These are phyloP conservation scores for Micrastur ruficollis DNA, from an alignment of 2,797 vertebrate genomes.

Conservation along the genomic window DNA sequence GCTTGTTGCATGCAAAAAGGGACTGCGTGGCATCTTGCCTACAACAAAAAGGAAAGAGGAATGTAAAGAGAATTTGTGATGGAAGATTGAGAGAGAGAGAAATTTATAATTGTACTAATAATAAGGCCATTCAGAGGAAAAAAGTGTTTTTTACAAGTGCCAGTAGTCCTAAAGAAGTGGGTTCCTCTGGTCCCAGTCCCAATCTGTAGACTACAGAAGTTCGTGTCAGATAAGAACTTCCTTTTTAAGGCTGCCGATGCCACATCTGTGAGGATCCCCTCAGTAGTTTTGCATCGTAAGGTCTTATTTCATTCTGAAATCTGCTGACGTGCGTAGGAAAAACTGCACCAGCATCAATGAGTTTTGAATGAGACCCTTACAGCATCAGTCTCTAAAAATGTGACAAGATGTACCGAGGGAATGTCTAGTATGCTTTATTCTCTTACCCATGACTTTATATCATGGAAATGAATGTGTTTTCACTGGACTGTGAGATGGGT, in stretches of 20 bases:
- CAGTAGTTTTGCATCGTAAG: background rate
- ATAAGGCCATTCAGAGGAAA: background rate
- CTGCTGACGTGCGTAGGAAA: background rate
- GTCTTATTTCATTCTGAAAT: background rate
- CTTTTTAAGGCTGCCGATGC: background rate
- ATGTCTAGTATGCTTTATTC: slow-evolving; percentile 19
- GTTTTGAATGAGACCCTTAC: slow-evolving; percentile 1
- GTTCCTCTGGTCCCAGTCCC: background rate
- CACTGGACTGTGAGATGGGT: background rate
- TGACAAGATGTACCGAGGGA: background rate
- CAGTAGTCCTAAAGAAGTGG: background rate
- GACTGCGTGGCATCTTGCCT: background rate
- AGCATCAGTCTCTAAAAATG: slow-evolving; percentile 29
- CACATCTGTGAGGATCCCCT: background rate
- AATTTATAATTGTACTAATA: background rate
- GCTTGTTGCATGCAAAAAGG: background rate
- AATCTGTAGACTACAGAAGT: background rate
- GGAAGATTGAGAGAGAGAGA: background rate
- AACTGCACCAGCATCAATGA: background rate
- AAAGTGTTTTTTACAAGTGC: background rate
- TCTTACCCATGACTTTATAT: slow-evolving; percentile 5
- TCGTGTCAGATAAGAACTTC: background rate
- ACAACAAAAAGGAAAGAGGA: background rate
- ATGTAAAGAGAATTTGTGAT: background rate
- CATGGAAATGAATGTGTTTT: slow-evolving; percentile 30